These are phyloP conservation scores for Cataglyphis cursor DNA, from an alignment of 2,888 invertebrate genomes.

Conservation along the genomic window DNA sequence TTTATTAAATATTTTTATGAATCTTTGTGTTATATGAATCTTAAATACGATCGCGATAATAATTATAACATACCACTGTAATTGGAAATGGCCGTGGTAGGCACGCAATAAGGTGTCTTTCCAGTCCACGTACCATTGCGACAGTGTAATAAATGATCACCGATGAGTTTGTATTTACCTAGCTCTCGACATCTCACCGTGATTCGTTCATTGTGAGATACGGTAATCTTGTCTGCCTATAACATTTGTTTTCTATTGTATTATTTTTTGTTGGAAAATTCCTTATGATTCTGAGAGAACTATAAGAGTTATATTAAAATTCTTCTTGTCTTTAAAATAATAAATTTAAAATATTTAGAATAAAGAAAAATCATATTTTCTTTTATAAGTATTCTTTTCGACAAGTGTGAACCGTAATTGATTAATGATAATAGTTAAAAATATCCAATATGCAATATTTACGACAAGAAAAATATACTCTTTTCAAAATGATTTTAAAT, in stretches of 20 bases:
- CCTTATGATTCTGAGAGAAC: not conserved
- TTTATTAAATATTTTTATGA: not conserved
- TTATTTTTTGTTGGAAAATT: not conserved
- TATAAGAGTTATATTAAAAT: not conserved
- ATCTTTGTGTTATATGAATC: not conserved
- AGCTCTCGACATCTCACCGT: conserved; percentile 93
- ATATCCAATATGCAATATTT: not conserved
- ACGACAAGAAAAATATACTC: not conserved
- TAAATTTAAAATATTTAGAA: not conserved
- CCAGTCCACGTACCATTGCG: conserved; percentile 94
- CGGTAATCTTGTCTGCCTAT: conserved; percentile 85
- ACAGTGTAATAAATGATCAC: conserved; percentile 92
- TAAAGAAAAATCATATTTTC: not conserved
- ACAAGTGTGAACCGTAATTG: not conserved
- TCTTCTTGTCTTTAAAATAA: not conserved
- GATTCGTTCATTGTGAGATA: conserved; percentile 92
- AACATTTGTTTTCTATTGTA: conserved; percentile 34
- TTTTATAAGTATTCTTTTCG: not conserved
- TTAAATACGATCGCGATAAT: not conserved
- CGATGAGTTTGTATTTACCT: conserved; percentile 94
- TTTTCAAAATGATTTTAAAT: not conserved
- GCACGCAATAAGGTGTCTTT: conserved; percentile 93
- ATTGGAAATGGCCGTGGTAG: conserved; percentile 95
- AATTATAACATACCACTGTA: conserved; percentile 90
- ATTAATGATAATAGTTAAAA: not conserved